Conservation (phyloP, 2,113 vertebrate species). For the Probosciger aterrimus region DNA sequence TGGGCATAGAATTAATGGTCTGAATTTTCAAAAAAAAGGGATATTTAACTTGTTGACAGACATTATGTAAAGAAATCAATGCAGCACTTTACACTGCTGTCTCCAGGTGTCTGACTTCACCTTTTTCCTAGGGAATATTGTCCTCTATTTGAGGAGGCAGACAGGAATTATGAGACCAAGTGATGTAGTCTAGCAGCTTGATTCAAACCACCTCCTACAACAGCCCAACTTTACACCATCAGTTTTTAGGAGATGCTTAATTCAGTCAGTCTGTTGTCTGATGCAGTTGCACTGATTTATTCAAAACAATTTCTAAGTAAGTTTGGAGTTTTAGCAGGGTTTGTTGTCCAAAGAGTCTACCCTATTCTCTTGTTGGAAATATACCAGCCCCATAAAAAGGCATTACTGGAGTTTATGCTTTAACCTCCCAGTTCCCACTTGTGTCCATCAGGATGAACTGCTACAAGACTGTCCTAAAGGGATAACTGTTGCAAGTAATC, state of each 20-base stretch:
- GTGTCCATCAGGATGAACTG: neutral
- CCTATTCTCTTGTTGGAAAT: neutral
- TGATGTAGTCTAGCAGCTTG: neutral
- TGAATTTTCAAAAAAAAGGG: neutral
- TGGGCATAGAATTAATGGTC: neutral
- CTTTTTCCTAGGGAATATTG: neutral
- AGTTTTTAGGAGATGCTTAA: neutral
- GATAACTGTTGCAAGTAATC: neutral
- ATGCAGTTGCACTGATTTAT: neutral
- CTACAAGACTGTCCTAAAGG: neutral
- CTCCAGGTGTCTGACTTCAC: neutral
- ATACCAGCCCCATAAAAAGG: neutral
- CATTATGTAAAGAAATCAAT: neutral
- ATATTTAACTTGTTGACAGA: neutral
- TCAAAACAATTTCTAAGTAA: neutral
- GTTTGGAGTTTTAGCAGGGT: neutral
- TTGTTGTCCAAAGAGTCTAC: neutral
- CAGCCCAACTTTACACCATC: neutral
- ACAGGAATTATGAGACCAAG: neutral
- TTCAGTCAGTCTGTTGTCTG: neutral
- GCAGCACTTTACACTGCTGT: neutral
- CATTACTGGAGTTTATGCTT: neutral
- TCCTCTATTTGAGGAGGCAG: neutral
- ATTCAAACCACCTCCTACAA: neutral
- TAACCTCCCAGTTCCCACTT: neutral